A percentile compares a stretch with the other conserved stretches of the same genome.
Conservation (phyloP, 2,797 vertebrate genomes). For the Peromyscus attwateri region DNA sequence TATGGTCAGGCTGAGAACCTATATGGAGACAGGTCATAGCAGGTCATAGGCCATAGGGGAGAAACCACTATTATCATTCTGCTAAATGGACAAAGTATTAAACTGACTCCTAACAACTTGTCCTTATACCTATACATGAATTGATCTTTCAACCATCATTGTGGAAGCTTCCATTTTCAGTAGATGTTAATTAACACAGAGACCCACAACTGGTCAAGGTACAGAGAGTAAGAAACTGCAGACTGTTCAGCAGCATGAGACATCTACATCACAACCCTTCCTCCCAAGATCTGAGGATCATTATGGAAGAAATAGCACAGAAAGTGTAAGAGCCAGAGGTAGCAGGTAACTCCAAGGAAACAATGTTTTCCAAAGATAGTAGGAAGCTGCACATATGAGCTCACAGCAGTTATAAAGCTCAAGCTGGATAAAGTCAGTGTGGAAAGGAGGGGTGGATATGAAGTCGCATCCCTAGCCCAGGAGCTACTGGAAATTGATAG, state of each 20-base stretch:
- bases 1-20: background rate
- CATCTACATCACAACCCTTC: background rate
- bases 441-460: too few relatives aligned
- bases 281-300: background rate
- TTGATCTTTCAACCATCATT: background rate
- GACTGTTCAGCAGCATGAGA: background rate
- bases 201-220: background rate
- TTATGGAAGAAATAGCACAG: background rate
- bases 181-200: background rate
- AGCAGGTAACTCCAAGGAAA: background rate
- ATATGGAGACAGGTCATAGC: background rate
- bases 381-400: too few relatives aligned
- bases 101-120: background rate
- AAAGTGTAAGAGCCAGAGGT: too few relatives aligned
- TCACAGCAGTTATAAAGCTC: background rate
- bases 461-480: background rate
- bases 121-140: background rate
- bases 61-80: background rate
- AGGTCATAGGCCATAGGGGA: background rate
- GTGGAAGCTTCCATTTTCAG: background rate
- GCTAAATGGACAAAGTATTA: background rate
- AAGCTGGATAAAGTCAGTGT: too few relatives aligned
- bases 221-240: background rate
- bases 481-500: background rate
- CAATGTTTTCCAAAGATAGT: background rate